phyloP scores from a whole-genome alignment of 2,113 vertebrate genomes.

The Abramis brama region DNA sequence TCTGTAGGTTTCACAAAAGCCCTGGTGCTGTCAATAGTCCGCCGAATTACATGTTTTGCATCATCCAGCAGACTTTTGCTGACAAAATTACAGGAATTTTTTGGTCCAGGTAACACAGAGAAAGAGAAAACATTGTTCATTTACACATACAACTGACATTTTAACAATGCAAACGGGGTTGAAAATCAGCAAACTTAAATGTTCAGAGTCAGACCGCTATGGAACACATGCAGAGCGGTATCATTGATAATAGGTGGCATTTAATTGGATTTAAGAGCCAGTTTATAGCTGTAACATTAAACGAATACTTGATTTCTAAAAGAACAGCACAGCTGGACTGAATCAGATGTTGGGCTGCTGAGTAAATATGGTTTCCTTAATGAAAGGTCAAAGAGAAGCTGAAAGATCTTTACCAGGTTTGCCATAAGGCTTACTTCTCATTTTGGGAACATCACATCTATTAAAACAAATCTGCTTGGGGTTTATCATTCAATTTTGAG shows the following conservation, averaged over 20 bases:
- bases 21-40: too few species aligned
- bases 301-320: neutral
- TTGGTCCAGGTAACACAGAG: too few species aligned
- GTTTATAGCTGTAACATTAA: neutral
- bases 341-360: neutral
- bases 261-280: neutral
- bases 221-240: neutral
- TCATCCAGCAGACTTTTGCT: too few species aligned
- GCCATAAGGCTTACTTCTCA: conserved; percentile 24
- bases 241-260: neutral
- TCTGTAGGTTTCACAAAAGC: too few species aligned
- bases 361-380: conserved; percentile 26
- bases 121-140: too few species aligned
- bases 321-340: conserved; percentile 18
- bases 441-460: conserved; percentile 11
- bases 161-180: too few species aligned
- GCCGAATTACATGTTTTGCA: too few species aligned
- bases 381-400: conserved; percentile 10
- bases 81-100: too few species aligned
- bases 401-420: neutral
- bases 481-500: conserved; percentile 9
- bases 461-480: conserved; percentile 5
- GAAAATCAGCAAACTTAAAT: too few species aligned
- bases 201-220: neutral
- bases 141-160: too few species aligned